These are phyloP conservation scores for Merluccius polli DNA, from an alignment of 2,797 vertebrate species.

Conservation along the genomic window DNA sequence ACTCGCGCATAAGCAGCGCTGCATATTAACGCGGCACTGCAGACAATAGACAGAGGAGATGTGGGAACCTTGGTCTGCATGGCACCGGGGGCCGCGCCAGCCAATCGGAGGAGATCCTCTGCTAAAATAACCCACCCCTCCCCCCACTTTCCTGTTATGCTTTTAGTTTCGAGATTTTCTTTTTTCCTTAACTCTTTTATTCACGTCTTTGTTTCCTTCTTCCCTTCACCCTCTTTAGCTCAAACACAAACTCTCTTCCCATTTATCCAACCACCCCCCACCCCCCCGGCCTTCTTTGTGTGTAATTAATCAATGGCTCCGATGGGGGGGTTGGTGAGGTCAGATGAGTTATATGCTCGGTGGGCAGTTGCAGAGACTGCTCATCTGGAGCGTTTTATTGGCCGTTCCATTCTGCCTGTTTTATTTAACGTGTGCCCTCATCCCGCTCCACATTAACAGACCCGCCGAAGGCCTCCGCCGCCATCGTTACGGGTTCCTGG, in stretches of 20 bases:
- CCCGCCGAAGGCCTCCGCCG: background rate
- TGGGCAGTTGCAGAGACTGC: background rate
- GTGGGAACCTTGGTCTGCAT: slow-evolving; percentile 53
- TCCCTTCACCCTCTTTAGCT: slow-evolving; percentile 13
- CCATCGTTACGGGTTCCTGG: background rate
- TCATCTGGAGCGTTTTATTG: background rate
- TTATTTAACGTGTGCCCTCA: no score
- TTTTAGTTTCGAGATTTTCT: slow-evolving; percentile 18
- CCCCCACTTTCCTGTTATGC: slow-evolving; percentile 6
- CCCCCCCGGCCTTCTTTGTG: slow-evolving; percentile 26
- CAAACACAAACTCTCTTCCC: no score
- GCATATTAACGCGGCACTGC: slow-evolving; percentile 57
- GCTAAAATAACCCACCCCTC: slow-evolving; percentile 18
- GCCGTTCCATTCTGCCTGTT: background rate
- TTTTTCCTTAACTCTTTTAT: slow-evolving; percentile 2
- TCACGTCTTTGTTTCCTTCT: background rate
- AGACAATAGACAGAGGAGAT: slow-evolving; percentile 63
- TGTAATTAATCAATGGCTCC: slow-evolving; percentile 64
- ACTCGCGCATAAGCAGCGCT: slow-evolving; percentile 46
- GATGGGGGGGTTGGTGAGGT: slow-evolving; percentile 30
- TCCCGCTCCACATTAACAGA: background rate
- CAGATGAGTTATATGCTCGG: background rate
- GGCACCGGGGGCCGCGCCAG: slow-evolving; percentile 37
- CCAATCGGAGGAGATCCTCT: slow-evolving; percentile 34
- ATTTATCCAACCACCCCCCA: background rate